Evolutionary conservation across 2,797 vertebrate species (phyloP).

Genomic region (Anguilla pacifica): DNA sequence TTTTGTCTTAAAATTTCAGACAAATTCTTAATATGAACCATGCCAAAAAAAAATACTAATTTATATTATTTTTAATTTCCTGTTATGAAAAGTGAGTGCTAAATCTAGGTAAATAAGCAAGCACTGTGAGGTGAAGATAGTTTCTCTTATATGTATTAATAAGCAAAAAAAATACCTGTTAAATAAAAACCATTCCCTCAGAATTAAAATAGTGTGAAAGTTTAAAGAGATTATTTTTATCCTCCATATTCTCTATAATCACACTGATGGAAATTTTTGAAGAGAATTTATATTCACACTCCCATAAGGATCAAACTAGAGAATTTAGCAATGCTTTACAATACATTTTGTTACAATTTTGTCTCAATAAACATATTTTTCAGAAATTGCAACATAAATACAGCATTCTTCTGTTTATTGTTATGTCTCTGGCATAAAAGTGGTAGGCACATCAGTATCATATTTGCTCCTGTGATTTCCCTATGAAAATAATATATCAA

Average conservation of each 20-base stretch:
- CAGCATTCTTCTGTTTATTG: neutral
- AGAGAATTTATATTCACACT: neutral
- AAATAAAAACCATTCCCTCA: slow-evolving; percentile 9
- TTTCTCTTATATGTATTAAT: neutral
- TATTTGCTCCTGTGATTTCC: neutral
- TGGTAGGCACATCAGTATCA: neutral
- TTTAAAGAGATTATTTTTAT: neutral
- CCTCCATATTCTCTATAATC: neutral
- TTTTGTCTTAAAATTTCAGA: neutral
- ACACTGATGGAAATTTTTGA: neutral
- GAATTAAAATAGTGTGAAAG: neutral
- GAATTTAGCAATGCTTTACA: neutral
- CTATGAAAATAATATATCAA: neutral
- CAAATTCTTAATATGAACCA: neutral
- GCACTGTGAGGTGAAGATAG: slow-evolving; percentile 1
- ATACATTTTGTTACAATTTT: neutral
- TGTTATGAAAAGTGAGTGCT: neutral
- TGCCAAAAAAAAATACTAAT: neutral
- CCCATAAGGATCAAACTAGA: neutral
- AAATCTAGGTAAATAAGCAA: slow-evolving; percentile 4
- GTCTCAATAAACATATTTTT: neutral
- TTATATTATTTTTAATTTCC: neutral
- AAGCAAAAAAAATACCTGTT: neutral
- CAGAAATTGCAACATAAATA: neutral
- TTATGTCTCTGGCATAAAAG: neutral